These are phyloP conservation scores for Ciconia maguari DNA, from an alignment of 2,113 vertebrate genomes.

Conservation along the genomic window DNA sequence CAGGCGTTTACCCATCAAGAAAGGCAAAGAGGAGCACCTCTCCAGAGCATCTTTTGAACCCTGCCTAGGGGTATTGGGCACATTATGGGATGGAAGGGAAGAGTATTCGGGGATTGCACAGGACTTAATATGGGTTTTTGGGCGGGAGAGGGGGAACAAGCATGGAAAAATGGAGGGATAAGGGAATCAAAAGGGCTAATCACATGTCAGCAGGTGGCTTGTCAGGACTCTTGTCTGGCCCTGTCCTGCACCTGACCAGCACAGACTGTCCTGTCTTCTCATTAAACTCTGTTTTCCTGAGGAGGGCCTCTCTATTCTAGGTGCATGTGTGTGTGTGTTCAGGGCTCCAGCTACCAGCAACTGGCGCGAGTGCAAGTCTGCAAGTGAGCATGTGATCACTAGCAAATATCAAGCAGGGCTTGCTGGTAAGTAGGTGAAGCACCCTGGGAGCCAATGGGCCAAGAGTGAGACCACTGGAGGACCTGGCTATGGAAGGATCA, in stretches of 20 bases:
- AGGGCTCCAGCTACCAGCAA: not conserved
- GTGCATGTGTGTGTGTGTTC: fast-evolving
- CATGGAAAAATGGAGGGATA: not conserved
- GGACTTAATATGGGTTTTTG: not conserved
- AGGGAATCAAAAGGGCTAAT: not conserved
- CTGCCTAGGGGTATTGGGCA: not conserved
- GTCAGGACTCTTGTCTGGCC: not conserved
- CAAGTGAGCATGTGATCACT: not conserved
- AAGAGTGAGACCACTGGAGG: not conserved
- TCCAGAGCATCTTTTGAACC: not conserved
- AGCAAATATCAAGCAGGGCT: not conserved
- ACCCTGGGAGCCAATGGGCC: not conserved
- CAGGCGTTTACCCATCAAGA: not conserved
- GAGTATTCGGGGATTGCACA: not conserved
- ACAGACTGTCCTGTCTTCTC: not conserved
- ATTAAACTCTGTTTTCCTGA: not conserved
- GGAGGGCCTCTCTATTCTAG: not conserved
- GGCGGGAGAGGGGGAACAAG: not conserved
- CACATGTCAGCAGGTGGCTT: not conserved
- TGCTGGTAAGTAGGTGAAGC: not conserved
- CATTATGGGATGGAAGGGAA: not conserved
- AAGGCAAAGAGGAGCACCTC: not conserved
- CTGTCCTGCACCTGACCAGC: not conserved
- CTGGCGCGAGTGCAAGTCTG: fast-evolving
- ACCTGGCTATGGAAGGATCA: not conserved